Evolutionary conservation across 2,888 invertebrate species (phyloP).

Genomic region (Harpalus rufipes): DNA sequence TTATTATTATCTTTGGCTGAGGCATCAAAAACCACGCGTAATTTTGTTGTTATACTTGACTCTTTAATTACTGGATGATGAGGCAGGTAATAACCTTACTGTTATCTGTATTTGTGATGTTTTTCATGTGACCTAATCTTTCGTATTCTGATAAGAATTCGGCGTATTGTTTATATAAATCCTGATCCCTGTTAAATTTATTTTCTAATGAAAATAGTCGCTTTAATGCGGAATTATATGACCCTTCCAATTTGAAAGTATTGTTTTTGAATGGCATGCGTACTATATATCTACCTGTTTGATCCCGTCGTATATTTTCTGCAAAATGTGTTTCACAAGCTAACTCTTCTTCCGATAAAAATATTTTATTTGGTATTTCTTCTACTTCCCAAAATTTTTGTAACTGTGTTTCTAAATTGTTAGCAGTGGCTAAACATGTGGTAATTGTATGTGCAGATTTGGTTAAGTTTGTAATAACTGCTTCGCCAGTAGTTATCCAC

Average conservation of each 20-base stretch:
- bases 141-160: conserved; percentile 10
- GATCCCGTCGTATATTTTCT: conserved; percentile 35
- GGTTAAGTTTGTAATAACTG: too few relatives aligned
- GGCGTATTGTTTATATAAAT: neutral
- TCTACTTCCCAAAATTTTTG: too few relatives aligned
- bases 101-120: conserved; percentile 14
- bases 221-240: conserved; percentile 11
- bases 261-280: conserved; percentile 25
- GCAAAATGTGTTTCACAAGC: neutral
- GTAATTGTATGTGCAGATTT: too few relatives aligned
- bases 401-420: too few relatives aligned
- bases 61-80: conserved; percentile 33
- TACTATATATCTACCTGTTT: conserved; percentile 22
- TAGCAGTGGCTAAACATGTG: too few relatives aligned
- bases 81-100: conserved; percentile 27
- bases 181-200: neutral
- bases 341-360: too few relatives aligned
- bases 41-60: neutral
- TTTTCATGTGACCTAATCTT: conserved; percentile 44
- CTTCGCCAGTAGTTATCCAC: too few relatives aligned
- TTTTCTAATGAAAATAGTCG: conserved; percentile 13
- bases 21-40: conserved; percentile 23
- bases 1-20: conserved; percentile 14
- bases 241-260: neutral
- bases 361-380: too few relatives aligned